These are phyloP conservation scores for Brevimyrus niger DNA, from an alignment of 2,113 vertebrate genomes.

Conservation along the genomic window DNA sequence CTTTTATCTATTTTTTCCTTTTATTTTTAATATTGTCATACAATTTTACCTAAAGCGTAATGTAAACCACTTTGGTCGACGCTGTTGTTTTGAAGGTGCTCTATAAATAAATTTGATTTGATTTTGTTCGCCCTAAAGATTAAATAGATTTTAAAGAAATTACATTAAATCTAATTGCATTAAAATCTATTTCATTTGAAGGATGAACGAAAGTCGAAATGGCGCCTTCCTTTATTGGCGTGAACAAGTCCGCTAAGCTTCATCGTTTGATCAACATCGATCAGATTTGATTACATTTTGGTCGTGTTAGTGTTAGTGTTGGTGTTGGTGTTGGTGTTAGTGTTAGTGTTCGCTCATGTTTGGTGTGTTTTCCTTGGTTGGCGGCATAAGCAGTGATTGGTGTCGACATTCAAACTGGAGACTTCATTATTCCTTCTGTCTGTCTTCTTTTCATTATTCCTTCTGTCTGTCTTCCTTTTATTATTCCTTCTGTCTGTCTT, in stretches of 20 bases:
- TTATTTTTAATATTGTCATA: too few relatives aligned
- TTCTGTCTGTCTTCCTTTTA: too few relatives aligned
- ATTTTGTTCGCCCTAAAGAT: too few relatives aligned
- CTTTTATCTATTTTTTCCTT: too few relatives aligned
- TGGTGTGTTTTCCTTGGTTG: background rate
- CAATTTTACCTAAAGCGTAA: too few relatives aligned
- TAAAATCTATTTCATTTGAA: background rate
- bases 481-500: background rate
- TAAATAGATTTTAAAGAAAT: background rate
- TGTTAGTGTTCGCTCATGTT: background rate
- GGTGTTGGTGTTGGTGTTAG: background rate
- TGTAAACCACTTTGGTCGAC: too few relatives aligned
- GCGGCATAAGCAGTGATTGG: background rate
- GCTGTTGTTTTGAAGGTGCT: too few relatives aligned
- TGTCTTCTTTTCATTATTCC: background rate
- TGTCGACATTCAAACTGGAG: background rate
- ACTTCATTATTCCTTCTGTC: background rate
- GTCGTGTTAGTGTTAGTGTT: background rate
- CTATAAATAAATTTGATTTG: too few relatives aligned
- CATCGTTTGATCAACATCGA: background rate
- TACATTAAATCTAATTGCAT: background rate
- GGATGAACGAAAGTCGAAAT: background rate
- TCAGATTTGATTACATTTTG: background rate
- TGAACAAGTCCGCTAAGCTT: background rate
- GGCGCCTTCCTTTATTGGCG: background rate